Conservation (phyloP, 1,140 invertebrate species). For the Bombus vancouverensis region DNA sequence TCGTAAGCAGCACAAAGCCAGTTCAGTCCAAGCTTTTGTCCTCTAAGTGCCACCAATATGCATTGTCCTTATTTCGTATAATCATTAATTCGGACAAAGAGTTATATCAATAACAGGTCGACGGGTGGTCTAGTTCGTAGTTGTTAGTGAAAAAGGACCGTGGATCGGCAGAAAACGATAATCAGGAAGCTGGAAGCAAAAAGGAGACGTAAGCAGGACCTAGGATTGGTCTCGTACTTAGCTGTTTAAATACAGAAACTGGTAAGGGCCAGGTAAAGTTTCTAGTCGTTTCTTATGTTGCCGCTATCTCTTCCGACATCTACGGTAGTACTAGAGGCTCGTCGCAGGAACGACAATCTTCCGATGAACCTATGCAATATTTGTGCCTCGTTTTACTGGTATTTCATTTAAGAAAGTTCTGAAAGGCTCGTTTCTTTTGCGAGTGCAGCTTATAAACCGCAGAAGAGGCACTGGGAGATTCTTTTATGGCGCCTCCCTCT, state of each 20-base stretch:
- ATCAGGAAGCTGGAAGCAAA: neutral
- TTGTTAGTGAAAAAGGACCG: neutral
- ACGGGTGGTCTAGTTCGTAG: constrained; percentile 64
- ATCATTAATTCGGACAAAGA: constrained; percentile 35
- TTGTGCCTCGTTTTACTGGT: constrained; percentile 78
- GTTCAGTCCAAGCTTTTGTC: constrained; percentile 52
- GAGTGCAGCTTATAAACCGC: constrained; percentile 10
- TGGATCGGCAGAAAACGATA: neutral
- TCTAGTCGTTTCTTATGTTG: constrained; percentile 36
- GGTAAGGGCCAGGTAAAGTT: constrained; percentile 35
- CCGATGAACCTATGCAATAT: constrained; percentile 64
- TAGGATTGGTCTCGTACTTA: constrained; percentile 26
- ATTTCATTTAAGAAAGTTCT: constrained; percentile 77
- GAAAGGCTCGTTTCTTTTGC: neutral
- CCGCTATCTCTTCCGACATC: constrained; percentile 49
- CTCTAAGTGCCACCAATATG: constrained; percentile 58
- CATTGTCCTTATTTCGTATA: constrained; percentile 67
- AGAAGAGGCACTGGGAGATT: neutral
- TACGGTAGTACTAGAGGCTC: neutral
- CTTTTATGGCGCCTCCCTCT: too few relatives aligned
- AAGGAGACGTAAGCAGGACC: neutral
- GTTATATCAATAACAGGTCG: constrained; percentile 59
- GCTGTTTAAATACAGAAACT: constrained; percentile 26
- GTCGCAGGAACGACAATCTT: constrained; percentile 57
- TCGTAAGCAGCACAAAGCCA: constrained; percentile 59